A percentile compares a stretch with the other conserved stretches of the same genome.
phyloP scores from a whole-genome alignment of 2,797 vertebrate species.

The Pseudochromis fuscus region DNA sequence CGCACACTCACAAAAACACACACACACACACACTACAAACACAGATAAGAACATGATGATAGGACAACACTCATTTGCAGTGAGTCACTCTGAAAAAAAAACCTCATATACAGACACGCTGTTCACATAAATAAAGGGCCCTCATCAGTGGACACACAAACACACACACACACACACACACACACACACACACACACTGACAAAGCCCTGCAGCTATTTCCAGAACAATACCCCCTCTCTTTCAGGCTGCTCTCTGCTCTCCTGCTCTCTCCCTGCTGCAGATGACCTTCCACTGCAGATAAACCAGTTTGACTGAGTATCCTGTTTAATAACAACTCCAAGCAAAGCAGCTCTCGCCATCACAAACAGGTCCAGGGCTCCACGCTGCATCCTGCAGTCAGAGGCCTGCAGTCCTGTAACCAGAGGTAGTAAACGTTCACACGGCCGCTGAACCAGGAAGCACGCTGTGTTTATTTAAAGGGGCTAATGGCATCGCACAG shows the following conservation, averaged over 20 bases:
- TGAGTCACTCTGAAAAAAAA: slow-evolving; percentile 19
- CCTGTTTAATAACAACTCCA: slow-evolving; percentile 38
- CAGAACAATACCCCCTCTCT: slow-evolving; percentile 74
- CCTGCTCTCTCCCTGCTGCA: slow-evolving; percentile 58
- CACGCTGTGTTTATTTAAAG: slow-evolving; percentile 67
- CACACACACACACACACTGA: slow-evolving; percentile 37
- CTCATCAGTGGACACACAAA: slow-evolving; percentile 37
- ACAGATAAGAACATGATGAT: slow-evolving; percentile 12
- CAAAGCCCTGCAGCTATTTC: slow-evolving; percentile 74
- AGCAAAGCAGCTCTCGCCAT: slow-evolving; percentile 11
- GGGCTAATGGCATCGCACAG: slow-evolving; percentile 34
- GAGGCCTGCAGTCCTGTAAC: slow-evolving; percentile 32
- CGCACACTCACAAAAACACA: slow-evolving; percentile 52
- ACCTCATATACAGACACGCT: slow-evolving; percentile 5
- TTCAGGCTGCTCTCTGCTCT: slow-evolving; percentile 46
- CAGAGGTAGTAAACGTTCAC: slow-evolving; percentile 45
- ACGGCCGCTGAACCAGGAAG: slow-evolving; percentile 48
- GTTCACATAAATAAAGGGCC: slow-evolving; percentile 39
- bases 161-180: slow-evolving; percentile 29
- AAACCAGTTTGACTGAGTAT: slow-evolving; percentile 79
- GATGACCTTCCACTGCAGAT: slow-evolving; percentile 72
- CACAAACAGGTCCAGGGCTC: neutral
- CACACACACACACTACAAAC: slow-evolving; percentile 40
- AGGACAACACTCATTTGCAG: slow-evolving; percentile 10
- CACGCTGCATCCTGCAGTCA: neutral